Base-by-base conservation (phyloP, 2,797 vertebrate species). In the Danionella dracula region DNA sequence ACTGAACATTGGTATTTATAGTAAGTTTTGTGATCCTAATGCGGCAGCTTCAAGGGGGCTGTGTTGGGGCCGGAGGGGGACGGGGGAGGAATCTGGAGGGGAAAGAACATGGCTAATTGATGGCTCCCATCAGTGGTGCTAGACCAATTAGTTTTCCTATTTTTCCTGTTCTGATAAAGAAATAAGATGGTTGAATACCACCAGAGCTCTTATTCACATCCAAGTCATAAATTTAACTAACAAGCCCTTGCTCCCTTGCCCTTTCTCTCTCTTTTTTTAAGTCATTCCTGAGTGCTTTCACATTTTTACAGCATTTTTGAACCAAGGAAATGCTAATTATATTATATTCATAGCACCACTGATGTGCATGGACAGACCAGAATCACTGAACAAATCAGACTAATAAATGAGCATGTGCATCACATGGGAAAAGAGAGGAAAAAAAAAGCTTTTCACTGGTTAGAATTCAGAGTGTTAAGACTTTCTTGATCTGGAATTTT, bases 1-100 rank as follows among this genome's bases (percentile, higher is more conserved):
- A 83, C 85, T 75, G 79, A 88, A 89, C 86, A 88, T 87, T 86
- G 87, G 87, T 90, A 91, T 90, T 90, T 90, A 89, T 89, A 89
- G 88, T 78, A 76, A 82, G 84, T 84, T 88, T 88, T 90, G 83
- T 90, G 88, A 91, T 90, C 88, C 81, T 88, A 86, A 87, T 88
- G 81, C 70, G 66, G 80, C 75, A 70, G 81, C 85, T 89, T 89
- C 84, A 86, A 87, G 84, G 80, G 81, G 78, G 77, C 75, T 75
- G 71, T 87, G 85, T 83, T 66, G 51, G 42, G 56, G 61, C 61
- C 83, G 4, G 13, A 13, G 44, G 42, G 44, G 59, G 29, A 8
- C 3, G 32, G 77, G 74, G 72, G 76, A 78, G 79, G 71, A 81
- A 80, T 80, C 81, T 78, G 66, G 75, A 82, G 83, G 81, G 76